Evolutionary conservation across 2,888 invertebrate species (phyloP).

Genomic region (Lymantria monacha): DNA sequence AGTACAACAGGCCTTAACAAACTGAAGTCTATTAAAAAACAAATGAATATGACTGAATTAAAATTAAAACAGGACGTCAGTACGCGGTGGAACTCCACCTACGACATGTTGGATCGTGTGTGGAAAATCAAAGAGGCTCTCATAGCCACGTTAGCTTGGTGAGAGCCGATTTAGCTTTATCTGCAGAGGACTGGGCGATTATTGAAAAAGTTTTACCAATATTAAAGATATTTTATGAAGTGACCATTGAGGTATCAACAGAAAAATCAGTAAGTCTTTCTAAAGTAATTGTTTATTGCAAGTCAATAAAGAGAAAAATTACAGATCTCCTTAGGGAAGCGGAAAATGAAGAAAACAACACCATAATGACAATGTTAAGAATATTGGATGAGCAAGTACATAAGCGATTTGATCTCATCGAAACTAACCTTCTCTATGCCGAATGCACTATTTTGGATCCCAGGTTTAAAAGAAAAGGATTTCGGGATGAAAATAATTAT

Average conservation of each 20-base stretch:
- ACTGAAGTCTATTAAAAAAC: too few species aligned
- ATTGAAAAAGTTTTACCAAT: slow-evolving; percentile 9
- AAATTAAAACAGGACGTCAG: too few species aligned
- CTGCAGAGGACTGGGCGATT: slow-evolving; percentile 5
- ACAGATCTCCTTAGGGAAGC: neutral
- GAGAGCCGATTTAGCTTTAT: slow-evolving; percentile 3
- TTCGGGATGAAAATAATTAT: slow-evolving; percentile 2
- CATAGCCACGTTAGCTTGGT: too few species aligned
- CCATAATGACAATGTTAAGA: neutral
- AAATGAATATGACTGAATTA: too few species aligned
- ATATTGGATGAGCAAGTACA: slow-evolving; percentile 2
- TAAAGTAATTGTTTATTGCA: slow-evolving; percentile 3
- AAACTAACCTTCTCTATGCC: slow-evolving; percentile 2
- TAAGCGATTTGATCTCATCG: slow-evolving; percentile 3
- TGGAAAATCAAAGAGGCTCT: too few species aligned
- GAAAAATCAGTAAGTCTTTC: slow-evolving; percentile 10
- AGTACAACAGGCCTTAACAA: too few species aligned
- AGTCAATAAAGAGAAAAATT: neutral
- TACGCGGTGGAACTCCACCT: too few species aligned
- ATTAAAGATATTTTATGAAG: slow-evolving; percentile 10
- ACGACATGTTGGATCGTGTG: too few species aligned
- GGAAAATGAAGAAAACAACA: neutral
- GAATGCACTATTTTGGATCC: slow-evolving; percentile 7
- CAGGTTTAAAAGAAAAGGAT: slow-evolving; percentile 7
- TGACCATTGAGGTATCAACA: slow-evolving; percentile 7